Base-by-base conservation (phyloP, 2,888 invertebrate species). In the Athalia circularis region DNA sequence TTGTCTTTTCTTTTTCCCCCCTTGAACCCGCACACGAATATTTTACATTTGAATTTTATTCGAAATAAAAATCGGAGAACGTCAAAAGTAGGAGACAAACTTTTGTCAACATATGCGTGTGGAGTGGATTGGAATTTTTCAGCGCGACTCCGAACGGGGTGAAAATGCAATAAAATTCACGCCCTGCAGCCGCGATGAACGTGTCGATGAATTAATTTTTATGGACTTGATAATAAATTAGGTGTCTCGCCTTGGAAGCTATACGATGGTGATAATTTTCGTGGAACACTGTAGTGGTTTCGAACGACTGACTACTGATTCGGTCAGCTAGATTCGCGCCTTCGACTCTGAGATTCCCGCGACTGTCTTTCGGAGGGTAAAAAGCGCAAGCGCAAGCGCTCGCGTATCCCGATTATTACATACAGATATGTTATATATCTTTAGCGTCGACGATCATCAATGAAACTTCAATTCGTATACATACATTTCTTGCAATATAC, bases 361-460 rank as follows among this genome's bases (percentile, higher is more conserved):
- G 68, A 43, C 68, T 52, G 52, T 68, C 50, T 68, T 68, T 68
- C 54, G 68, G 54, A 52, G 68, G 54, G 11, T 48, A 48, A 15
- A 65, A 50, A 54, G 68, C 68, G 68, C 65, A 68, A 54, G 68
- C 68, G 68, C 68, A 68, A 52, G 52, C 68, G 54, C 68, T 5
- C 5, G 65, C 13, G 65, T 45, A 47, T 11, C 65, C 13, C 8
- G 48, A 48, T 13, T 47, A 47, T 29, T 45, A 43, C 15, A 11
- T 29, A 15, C 1, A 29, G 54, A 52, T 29, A 29, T 29, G 29
- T 2, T 29, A 2, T 29, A 29, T 29, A 29, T 29, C 2, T 29
- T 29, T 29, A 1, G 29, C 29, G 29, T 1, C 0, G 29, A 29
- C 2, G 29, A 43, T 68, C 68, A 68, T 68, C 68, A 68, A 68